Percentiles rank a stretch among this genome's conserved stretches.
Evolutionary conservation across 92 coral and sea anemone species (phyloP).

Genomic region (Siderastrea radians): DNA sequence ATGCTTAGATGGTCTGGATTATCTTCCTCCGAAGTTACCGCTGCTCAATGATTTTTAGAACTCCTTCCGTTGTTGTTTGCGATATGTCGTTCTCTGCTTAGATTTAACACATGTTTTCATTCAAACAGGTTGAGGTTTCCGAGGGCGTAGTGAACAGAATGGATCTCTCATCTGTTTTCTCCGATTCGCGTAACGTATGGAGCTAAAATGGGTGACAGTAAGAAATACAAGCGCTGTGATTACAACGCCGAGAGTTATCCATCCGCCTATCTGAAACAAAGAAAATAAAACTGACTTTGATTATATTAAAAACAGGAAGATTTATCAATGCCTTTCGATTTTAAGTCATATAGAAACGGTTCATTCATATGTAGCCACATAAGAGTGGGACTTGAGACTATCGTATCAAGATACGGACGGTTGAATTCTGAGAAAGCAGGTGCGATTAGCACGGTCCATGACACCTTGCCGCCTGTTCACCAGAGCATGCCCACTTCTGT

Average conservation of each 20-base stretch:
- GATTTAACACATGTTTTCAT: not conserved
- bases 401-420: too few relatives aligned
- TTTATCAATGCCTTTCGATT: too few relatives aligned
- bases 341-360: too few relatives aligned
- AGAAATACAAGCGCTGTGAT: constrained; percentile 26
- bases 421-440: too few relatives aligned
- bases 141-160: constrained; percentile 6
- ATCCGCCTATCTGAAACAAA: constrained; percentile 47
- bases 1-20: too few relatives aligned
- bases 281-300: not conserved
- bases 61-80: not conserved
- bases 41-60: not conserved
- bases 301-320: too few relatives aligned
- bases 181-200: constrained; percentile 20
- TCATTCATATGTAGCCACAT: too few relatives aligned
- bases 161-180: constrained; percentile 11
- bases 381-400: too few relatives aligned
- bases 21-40: not conserved
- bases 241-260: constrained; percentile 38
- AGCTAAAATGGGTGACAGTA: constrained; percentile 24
- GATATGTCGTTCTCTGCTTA: not conserved
- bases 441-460: too few relatives aligned
- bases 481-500: too few relatives aligned
- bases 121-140: not conserved
- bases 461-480: too few relatives aligned